Evolutionary conservation across 2,113 vertebrate species (phyloP), one percentile per base, ranked within the genome.

Genomic region (Pseudorhombus dupliciocellatus): DNA sequence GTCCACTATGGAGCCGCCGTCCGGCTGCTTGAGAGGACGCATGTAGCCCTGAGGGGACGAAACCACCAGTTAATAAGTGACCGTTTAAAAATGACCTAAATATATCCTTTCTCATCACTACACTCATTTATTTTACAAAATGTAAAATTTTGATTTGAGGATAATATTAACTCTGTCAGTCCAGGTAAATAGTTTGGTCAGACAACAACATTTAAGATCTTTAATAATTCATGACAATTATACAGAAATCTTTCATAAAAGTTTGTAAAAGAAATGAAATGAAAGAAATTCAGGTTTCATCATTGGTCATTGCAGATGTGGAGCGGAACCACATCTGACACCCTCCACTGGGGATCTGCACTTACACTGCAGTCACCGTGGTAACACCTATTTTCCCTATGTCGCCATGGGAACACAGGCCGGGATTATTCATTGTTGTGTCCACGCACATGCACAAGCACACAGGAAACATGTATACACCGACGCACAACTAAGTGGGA

Each of bases 11-110:
- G 94, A 75, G 0, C 95, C 93, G 26, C 96, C 93, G 84, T 99
- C 98, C 0, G 97, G 94, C 80, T 97, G 96, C 88, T 99, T 99
- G 89, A 99, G 91, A 0, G 98, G 97, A 89, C 96, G 97, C 98
- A 99, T 96, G 88, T 99, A 99, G 55, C 96, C 96, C 98, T 99
- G 89, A 51, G 21, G 57, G 24, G 30, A 46, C 15, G 51, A 30
- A 48, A n/a, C 11, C 26, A 6, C 12, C 46, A 50, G 46, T 21
- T 50, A n/a, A 44, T 44, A 18, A 44, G 46, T 50, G 46, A 50
- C 20, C 20, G 3, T 50, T 50, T n/a, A 2, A 50, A 44, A 50
- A 20, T 15, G 5, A 16, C 21, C 7, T 6, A 50, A 50, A 50
- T 50, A 50, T 50, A 8, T 16, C 26, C 37, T 40, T 40, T 40